Base-by-base conservation (phyloP, 2,113 vertebrate genomes). In the Dryoscopus gambensis region DNA sequence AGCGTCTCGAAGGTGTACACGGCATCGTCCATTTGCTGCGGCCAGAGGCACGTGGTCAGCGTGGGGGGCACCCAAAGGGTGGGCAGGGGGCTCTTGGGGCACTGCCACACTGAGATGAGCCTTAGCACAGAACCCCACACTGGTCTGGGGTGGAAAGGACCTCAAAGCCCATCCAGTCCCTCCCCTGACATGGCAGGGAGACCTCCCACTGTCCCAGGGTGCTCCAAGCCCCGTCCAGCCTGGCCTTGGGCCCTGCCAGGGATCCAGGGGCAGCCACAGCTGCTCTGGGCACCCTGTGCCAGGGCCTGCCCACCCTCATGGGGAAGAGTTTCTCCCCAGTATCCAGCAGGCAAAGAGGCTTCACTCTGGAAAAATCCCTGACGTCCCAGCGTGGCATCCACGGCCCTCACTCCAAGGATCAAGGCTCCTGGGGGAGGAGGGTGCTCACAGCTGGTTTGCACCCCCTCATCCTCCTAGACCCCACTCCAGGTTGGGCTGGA, bases 1-100 rank as follows among this genome's bases (percentile, higher is more conserved):
- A 99, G 98, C 27, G 99, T 99, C 98, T 99, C 99, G 2, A 99
- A 99, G 3, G 99, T 99, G 98, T 98, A 98, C 69, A 99, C 98
- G 0, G 99, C 98, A 1, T 99, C 98, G 42, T 99, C 99, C 98
- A 99, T 99, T 99, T 99, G 99, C 99, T 99, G 95, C 0, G 11
- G n/a, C 69, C 46, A 80, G 84, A 75, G 76, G 3, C 19, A 27
- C 2, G 2, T 0, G 28, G 52, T 94, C 57, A 95, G 31, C 1
- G 3, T 12, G 2, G 5, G 6, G 56, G 23, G 20, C 18, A 68
- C 87, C 16, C 46, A 5, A 7, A 49, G 22, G 13, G 22, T 16
- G 77, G 14, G 7, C 37, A 78, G 63, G 24, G 69, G 60, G 21
- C 15, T 68, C 19, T 9, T 5, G 62, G 83, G 57, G 42, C 64